Evolutionary conservation across 1,140 invertebrate genomes (phyloP).

Genomic region (Lineus longissimus): DNA sequence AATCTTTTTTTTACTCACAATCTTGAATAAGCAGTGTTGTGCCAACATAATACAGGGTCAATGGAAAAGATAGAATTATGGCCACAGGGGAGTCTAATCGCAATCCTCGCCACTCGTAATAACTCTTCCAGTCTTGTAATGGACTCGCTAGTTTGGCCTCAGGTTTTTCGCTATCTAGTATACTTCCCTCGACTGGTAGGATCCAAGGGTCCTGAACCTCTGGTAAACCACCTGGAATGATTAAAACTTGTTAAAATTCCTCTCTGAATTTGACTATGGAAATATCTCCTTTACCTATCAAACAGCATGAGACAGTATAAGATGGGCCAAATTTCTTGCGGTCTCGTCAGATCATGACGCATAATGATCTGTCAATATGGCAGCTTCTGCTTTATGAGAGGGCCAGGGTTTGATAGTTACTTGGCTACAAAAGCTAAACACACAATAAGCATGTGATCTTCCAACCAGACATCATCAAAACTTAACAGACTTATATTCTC

Average conservation of each 20-base stretch:
- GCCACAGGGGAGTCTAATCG: constrained; percentile 27
- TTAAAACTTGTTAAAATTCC: no score
- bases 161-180: not conserved
- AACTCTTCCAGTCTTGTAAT: constrained; percentile 22
- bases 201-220: not conserved
- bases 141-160: not conserved
- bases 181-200: not conserved
- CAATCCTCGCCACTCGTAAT: constrained; percentile 29
- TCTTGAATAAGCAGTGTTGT: constrained; percentile 20
- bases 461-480: no score
- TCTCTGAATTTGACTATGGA: no score
- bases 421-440: no score
- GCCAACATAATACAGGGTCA: constrained; percentile 31
- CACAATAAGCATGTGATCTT: no score
- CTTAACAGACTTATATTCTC: no score
- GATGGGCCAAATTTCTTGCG: not conserved
- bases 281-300: no score
- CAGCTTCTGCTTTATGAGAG: no score
- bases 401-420: no score
- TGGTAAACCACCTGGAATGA: no score
- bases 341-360: not conserved
- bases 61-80: constrained; percentile 26
- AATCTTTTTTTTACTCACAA: constrained; percentile 20
- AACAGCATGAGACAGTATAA: not conserved
- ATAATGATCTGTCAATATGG: no score